Evolutionary conservation across 2,113 vertebrate genomes (phyloP), one percentile per base, ranked within the genome.

Genomic region (Actenoides hombroni): DNA sequence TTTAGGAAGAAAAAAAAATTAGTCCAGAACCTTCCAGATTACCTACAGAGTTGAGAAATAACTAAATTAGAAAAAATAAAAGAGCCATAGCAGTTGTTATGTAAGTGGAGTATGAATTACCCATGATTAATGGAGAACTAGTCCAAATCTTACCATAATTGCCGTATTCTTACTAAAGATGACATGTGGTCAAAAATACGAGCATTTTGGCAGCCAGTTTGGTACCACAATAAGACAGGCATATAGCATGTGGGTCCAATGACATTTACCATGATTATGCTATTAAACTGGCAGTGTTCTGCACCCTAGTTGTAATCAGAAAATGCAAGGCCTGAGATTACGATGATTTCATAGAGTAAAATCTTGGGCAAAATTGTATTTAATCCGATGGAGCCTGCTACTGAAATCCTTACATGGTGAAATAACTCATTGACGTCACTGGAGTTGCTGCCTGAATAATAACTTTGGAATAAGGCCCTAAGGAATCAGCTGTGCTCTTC

Each of bases 121-220:
- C 59, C 14, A 31, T 88, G 71, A 87, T 74, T 85, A 95, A 92
- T 29, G 76, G 67, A 60, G 19, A 82, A 31, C 12, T 35, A 61
- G 44, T 92, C 90, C 90, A 93, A 94, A 83, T 51, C 35, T 86
- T 82, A 78, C 86, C 83, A 51, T 68, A 94, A 97, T 88, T 92
- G 51, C 44, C 70, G n/a, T 10, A 6, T 83, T 96, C 57, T 90
- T 92, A 76, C 59, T 73, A 46, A 76, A 95, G 46, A 96, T 4
- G 49, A 90, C 42, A 80, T 5, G 15, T 71, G 83, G 69, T 84
- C 65, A 93, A 84, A 95, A 82, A 26, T 74, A 76, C 0, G 0
- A 85, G 19, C 16, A 26, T 80, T 95, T 94, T 91, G 86, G 90
- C 64, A 92, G 54, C 44, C n/a, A 59, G 28, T 90, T 93, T 94